These are phyloP conservation scores for Laupala kohalensis DNA, from an alignment of 1,140 invertebrate species.

Conservation along the genomic window DNA sequence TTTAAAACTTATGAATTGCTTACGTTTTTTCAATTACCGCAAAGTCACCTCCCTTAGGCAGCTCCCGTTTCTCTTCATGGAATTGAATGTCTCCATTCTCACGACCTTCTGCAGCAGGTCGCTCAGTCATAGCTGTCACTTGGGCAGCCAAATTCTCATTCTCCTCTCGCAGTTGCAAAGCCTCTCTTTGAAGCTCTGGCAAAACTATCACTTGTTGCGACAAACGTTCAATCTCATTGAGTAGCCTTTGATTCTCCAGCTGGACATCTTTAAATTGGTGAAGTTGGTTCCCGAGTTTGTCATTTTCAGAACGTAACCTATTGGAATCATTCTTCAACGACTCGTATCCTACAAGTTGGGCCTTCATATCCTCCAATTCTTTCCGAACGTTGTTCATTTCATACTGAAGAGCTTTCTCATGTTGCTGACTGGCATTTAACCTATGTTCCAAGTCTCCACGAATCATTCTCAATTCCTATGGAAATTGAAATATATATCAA, in stretches of 20 bases:
- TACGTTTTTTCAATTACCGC: not conserved
- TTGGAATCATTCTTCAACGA: slow-evolving; percentile 1
- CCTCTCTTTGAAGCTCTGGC: slow-evolving; percentile 6
- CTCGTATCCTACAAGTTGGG: not conserved
- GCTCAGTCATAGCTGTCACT: slow-evolving; percentile 26
- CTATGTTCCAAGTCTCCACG: slow-evolving; percentile 38
- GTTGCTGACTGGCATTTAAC: slow-evolving; percentile 23
- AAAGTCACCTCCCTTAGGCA: not conserved
- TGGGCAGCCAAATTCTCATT: slow-evolving; percentile 31
- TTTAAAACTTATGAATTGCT: not conserved
- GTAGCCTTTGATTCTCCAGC: not conserved
- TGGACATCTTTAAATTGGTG: not conserved
- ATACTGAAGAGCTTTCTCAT: slow-evolving; percentile 1
- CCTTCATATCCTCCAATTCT: slow-evolving; percentile 5
- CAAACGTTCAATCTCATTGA: slow-evolving; percentile 3
- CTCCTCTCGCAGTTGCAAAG: slow-evolving; percentile 30
- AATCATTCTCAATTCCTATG: slow-evolving; percentile 32
- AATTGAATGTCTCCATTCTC: slow-evolving; percentile 32
- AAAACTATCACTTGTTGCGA: not conserved
- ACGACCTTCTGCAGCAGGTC: slow-evolving; percentile 29
- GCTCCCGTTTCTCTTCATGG: slow-evolving; percentile 6
- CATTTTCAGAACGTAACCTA: slow-evolving; percentile 1
- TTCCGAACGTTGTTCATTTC: not conserved
- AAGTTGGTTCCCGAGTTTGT: not conserved
- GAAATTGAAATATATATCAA: not conserved